phyloP scores from a whole-genome alignment of 2,888 invertebrate species.

The Acronicta leporina region DNA sequence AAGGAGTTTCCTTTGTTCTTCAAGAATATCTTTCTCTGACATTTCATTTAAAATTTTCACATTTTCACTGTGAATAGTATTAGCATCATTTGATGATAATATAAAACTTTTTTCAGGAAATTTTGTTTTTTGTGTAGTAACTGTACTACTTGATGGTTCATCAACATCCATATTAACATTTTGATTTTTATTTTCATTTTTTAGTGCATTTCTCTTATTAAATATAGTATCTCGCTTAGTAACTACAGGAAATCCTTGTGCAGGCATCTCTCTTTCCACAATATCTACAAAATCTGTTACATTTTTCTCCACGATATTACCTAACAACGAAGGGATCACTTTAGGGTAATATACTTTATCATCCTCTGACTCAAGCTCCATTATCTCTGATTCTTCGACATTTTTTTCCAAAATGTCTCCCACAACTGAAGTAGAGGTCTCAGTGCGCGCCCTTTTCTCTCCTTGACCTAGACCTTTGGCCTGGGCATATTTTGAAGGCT shows the following conservation, averaged over 20 bases:
- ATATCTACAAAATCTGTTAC: conserved; percentile 56
- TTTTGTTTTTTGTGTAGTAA: conserved; percentile 48
- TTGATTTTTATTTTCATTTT: conserved; percentile 26
- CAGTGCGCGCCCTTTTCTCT: conserved; percentile 79
- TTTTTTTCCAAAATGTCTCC: conserved; percentile 80
- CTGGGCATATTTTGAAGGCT: conserved; percentile 82
- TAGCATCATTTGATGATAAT: conserved; percentile 82
- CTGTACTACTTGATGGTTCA: conserved; percentile 45
- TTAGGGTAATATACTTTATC: conserved; percentile 84
- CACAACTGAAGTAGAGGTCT: conserved; percentile 59
- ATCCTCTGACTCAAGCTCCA: conserved; percentile 63
- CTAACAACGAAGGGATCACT: conserved; percentile 80
- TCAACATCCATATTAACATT: conserved; percentile 71
- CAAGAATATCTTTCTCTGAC: conserved; percentile 92
- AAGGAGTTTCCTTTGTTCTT: conserved; percentile 92
- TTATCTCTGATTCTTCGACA: conserved; percentile 34
- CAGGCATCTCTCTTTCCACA: conserved; percentile 69
- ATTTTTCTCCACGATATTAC: conserved; percentile 89
- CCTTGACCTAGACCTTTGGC: conserved; percentile 76
- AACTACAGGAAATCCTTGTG: conserved; percentile 86
- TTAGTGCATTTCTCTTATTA: conserved; percentile 62
- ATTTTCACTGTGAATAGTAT: conserved; percentile 93
- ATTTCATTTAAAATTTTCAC: conserved; percentile 90
- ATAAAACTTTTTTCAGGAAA: conserved; percentile 82
- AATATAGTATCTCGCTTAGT: conserved; percentile 73